A percentile compares a stretch with the other conserved stretches of the same genome.
Conservation (phyloP, 92 coral and sea anemone species). For the Hydrozoanthus gracilis region DNA sequence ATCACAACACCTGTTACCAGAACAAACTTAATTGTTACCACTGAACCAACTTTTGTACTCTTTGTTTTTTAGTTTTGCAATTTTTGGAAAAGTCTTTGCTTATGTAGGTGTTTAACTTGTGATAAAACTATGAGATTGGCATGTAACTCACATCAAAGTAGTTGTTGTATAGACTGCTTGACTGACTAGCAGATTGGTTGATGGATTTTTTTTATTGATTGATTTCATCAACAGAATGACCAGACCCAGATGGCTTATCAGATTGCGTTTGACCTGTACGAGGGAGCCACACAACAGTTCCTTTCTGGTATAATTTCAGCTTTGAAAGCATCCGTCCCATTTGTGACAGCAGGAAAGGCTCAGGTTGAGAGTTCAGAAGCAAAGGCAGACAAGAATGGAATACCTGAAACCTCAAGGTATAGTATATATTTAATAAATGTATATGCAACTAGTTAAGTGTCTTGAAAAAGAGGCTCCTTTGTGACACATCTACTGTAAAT, state of each 20-base stretch:
- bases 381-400: conserved; percentile 83
- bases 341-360: conserved; percentile 75
- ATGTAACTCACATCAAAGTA: too few species aligned
- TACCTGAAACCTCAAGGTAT: conserved; percentile 65
- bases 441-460: not conserved
- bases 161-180: too few species aligned
- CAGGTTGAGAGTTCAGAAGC: conserved; percentile 57
- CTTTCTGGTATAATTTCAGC: conserved; percentile 87
- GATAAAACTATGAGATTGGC: too few species aligned
- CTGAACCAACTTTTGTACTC: too few species aligned
- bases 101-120: too few species aligned
- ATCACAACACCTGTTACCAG: too few species aligned
- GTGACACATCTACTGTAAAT: too few species aligned
- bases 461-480: not conserved
- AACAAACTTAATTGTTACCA: too few species aligned
- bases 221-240: conserved; percentile 75
- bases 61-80: too few species aligned
- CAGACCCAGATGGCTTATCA: conserved; percentile 99
- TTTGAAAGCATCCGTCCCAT: conserved; percentile 84
- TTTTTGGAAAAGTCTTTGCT: too few species aligned
- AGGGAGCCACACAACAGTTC: conserved; percentile 98
- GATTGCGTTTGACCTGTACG: conserved; percentile 96
- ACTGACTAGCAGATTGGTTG: too few species aligned
- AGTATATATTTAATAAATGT: not conserved
- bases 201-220: not conserved